Evolutionary conservation across 2,113 vertebrate genomes (phyloP).

Genomic region (Serilophus lunatus): DNA sequence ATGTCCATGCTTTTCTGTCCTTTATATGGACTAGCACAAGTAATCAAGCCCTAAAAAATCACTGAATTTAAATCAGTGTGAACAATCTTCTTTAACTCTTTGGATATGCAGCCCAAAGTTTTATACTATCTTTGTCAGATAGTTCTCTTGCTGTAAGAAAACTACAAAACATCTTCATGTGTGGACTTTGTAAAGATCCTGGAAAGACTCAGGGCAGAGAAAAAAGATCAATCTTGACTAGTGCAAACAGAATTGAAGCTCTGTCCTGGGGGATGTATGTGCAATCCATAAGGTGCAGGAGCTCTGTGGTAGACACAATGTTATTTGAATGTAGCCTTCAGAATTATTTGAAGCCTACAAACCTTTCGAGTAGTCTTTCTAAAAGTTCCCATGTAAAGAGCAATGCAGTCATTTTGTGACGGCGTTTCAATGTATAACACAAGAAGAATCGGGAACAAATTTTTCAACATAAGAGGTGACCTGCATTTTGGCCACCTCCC

Average conservation of each 20-base stretch:
- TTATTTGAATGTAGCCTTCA: neutral
- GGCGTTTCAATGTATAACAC: neutral
- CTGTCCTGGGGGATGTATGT: neutral
- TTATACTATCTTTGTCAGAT: neutral
- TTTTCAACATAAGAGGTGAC: neutral
- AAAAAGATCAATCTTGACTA: neutral
- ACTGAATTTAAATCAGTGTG: neutral
- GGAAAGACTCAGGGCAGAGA: neutral
- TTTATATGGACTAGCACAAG: neutral
- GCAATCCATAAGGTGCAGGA: neutral
- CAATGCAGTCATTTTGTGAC: neutral
- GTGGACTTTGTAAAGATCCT: neutral
- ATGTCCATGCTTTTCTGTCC: neutral
- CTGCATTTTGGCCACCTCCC: neutral
- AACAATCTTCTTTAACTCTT: neutral
- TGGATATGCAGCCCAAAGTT: neutral
- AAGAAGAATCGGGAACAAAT: neutral
- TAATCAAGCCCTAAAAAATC: neutral
- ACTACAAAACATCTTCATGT: accelerated
- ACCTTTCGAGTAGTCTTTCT: neutral
- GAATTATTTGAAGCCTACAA: neutral
- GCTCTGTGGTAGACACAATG: neutral
- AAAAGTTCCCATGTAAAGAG: neutral
- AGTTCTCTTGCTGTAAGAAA: neutral
- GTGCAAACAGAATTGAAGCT: neutral